Conservation (phyloP, 2,797 vertebrate genomes). For the Atherinosoma microstoma region DNA sequence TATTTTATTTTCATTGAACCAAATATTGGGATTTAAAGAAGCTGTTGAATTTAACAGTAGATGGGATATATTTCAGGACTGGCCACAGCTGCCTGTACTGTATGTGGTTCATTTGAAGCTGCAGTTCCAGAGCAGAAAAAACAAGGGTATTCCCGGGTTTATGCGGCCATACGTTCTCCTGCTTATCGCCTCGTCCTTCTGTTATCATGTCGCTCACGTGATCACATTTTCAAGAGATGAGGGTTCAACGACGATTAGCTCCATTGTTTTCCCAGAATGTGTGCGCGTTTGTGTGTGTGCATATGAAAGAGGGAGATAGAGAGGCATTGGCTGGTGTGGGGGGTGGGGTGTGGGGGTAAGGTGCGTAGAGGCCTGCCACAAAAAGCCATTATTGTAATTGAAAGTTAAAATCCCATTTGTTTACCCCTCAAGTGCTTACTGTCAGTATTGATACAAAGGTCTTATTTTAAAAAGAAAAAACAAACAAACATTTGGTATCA, state of each 20-base stretch:
- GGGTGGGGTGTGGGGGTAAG: conserved; percentile 46
- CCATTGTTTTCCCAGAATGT: conserved; percentile 58
- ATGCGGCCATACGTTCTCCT: conserved; percentile 31
- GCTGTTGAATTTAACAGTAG: background rate
- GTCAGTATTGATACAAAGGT: conserved; percentile 60
- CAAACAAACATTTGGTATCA: conserved; percentile 68
- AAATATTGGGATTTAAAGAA: conserved; percentile 14
- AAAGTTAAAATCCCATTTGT: conserved; percentile 80
- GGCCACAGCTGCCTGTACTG: background rate
- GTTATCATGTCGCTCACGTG: conserved; percentile 66
- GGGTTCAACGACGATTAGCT: conserved; percentile 69
- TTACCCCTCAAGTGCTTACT: conserved; percentile 71
- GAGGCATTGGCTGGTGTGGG: background rate
- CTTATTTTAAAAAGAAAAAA: conserved; percentile 59
- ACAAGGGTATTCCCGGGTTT: conserved; percentile 21
- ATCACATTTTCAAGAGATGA: conserved; percentile 67
- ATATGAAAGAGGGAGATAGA: conserved; percentile 4
- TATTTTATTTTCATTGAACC: background rate
- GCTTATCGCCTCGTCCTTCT: conserved; percentile 57
- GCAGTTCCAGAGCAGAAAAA: conserved; percentile 13
- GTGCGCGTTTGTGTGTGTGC: conserved; percentile 26
- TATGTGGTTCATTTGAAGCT: conserved; percentile 14
- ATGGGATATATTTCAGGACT: conserved; percentile 4
- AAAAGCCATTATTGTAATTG: conserved; percentile 81
- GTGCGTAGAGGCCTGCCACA: conserved; percentile 69